Evolutionary conservation across 1,140 invertebrate genomes (phyloP), one percentile per base, ranked within the genome.

Genomic region (Rhizoglyphus robini): DNA sequence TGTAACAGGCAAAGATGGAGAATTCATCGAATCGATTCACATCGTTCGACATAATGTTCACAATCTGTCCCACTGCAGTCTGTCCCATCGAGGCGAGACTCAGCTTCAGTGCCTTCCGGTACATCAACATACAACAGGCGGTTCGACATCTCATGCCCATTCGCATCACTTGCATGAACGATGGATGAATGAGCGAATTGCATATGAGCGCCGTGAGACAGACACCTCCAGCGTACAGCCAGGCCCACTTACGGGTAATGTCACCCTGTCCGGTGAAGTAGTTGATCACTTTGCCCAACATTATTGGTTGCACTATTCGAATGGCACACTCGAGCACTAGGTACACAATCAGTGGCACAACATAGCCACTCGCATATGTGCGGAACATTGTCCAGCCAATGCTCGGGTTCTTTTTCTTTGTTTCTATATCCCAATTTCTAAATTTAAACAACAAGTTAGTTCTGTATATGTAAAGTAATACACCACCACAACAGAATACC

Each of bases 161-260:
- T 18, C 47, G 23, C 23, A 63, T 63, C 11, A 27, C 27, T 3
- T 41, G 32, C n/a, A 57, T 32, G 18, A 65, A n/a, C 13, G 63
- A 25, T 32, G 62, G 63, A 51, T 94, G 88, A 70, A 84, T 81
- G 2, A 85, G 76, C 34, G 90, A 75, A 13, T 85, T 82, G 68
- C 85, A 83, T 48, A 88, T 68, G 0, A 85, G 78, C 3, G 70
- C 66, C 3, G 68, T 36, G 1, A 72, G 59, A 32, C 69, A 72
- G 4, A 72, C 70, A n/a, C 61, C 47, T 5, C 58, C 67, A 2
- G 66, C 69, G 29, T 31, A 57, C 18, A 68, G 59, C 4, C 65
- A 67, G 1, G 62, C 48, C 13, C 61, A n/a, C 18, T 11, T 1
- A 15, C 48, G 38, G 4, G 47, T 23, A 32, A n/a, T 47, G 3